Percentiles rank a stretch among this genome's conserved stretches.
Evolutionary conservation across 2,797 vertebrate genomes (phyloP).

Genomic region (Tachyglossus aculeatus): DNA sequence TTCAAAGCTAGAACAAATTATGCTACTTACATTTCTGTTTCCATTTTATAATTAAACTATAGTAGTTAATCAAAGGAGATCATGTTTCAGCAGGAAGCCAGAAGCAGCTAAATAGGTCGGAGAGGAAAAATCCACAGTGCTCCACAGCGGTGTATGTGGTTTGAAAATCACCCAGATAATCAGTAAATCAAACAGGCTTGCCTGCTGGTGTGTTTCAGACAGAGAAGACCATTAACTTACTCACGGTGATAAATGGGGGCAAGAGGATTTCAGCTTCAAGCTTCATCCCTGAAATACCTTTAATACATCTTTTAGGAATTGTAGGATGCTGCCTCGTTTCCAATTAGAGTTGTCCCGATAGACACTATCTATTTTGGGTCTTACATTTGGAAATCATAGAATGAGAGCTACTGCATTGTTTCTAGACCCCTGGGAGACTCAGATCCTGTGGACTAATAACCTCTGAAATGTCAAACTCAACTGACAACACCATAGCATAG

Average conservation of each 20-base stretch:
- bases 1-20: background rate
- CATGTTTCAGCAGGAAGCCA: constrained; percentile 29
- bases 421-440: no score
- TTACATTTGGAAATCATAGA: background rate
- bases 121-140: background rate
- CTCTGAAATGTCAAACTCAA: no score
- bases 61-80: constrained; percentile 56
- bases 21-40: constrained; percentile 25
- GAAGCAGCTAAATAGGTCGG: background rate
- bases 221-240: constrained; percentile 34
- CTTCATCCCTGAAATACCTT: constrained; percentile 38
- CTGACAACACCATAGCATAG: no score
- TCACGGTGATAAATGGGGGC: constrained; percentile 20
- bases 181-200: constrained; percentile 37
- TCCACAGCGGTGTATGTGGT: background rate
- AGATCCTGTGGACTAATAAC: no score
- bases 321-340: constrained; percentile 5
- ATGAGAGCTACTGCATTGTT: accelerated
- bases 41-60: constrained; percentile 43
- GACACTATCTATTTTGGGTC: background rate
- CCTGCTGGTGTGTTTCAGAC: constrained; percentile 1
- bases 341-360: constrained; percentile 12
- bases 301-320: background rate
- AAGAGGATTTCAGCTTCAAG: constrained; percentile 25
- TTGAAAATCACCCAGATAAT: constrained; percentile 28